Evolutionary conservation across 1,140 invertebrate species (phyloP), one percentile per base, ranked within the genome.

Genomic region (Dermatophagoides farinae): DNA sequence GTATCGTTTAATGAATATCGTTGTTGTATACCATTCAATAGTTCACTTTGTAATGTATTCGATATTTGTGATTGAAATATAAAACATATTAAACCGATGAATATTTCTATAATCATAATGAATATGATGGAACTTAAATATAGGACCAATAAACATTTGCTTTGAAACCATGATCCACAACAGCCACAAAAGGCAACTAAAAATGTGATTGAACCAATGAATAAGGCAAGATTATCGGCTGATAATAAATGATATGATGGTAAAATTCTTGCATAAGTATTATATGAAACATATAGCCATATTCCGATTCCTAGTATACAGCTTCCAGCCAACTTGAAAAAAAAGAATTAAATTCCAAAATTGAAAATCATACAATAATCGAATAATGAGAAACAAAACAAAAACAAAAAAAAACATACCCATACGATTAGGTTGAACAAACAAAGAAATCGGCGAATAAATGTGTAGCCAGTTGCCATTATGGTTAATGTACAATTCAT

Each of bases 91-190:
- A 81, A 80, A 44, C 83, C 85, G 20, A 83, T 74, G 63, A 83
- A 76, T 61, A 88, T 82, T 69, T 88, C 84, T 61, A 82, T 77
- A 60, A 84, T 74, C 71, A 88, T 85, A 63, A 87, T 77, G 47
- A 86, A 70, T 50, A 86, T 78, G n/a, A 88, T 82, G 66, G 86
- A 70, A 59, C 80, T 78, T 70, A 89, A 86, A 72, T 88, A 89
- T 67, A 80, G 78, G 62, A 85, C 79, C 18, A 87, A 74, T 67
- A 86, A 77, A 66, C 81, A 84, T 68, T 80, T 77, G 40, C 79
- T 85, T 69, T 85, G 81, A 67, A 84, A 82, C 82, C 83, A 86
- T 46, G 82, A 79, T 12, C 84, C 84, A 69, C 84, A 86, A 70
- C 83, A 86, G 54, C 83, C 84, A 64, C 84, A 80, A 71, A 86